Evolutionary conservation across 53 echinoderm and acorn worm species (phyloP).

Genomic region (Patiria pectinifera): DNA sequence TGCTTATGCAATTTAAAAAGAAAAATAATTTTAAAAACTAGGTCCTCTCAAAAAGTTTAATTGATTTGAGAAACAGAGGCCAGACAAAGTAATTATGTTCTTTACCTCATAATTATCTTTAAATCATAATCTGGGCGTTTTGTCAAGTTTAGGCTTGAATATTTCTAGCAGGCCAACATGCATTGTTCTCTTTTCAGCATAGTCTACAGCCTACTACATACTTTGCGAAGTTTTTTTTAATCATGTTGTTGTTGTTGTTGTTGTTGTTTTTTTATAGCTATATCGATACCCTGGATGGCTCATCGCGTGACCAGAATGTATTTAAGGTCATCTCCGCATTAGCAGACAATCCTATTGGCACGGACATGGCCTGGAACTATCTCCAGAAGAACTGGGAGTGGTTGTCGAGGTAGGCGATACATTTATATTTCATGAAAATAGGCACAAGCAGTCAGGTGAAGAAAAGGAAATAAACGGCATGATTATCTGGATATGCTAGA

Average conservation of each 20-base stretch:
- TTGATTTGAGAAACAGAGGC: not conserved
- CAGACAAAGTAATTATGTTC: not conserved
- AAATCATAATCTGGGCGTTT: not conserved
- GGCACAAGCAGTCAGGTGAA: too few species aligned
- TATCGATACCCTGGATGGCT: constrained; percentile 49
- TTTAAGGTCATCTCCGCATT: constrained; percentile 73
- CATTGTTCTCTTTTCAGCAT: too few species aligned
- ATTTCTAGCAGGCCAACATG: too few species aligned
- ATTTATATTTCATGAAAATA: too few species aligned
- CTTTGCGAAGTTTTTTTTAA: too few species aligned
- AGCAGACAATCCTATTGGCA: constrained; percentile 75
- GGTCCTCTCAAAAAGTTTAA: not conserved
- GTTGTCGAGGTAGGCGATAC: constrained; percentile 71
- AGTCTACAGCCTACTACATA: too few species aligned
- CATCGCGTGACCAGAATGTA: constrained; percentile 65
- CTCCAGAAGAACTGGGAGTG: constrained; percentile 76
- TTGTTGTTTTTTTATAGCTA: constrained; percentile 56
- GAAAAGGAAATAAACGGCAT: too few species aligned
- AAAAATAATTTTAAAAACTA: not conserved
- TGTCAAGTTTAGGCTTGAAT: too few species aligned
- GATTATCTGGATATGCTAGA: too few species aligned
- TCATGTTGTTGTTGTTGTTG: too few species aligned
- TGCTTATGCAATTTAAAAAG: too few species aligned
- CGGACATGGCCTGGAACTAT: constrained; percentile 87
- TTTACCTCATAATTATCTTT: not conserved